These are phyloP conservation scores for Holotrichia oblita DNA, from an alignment of 1,140 invertebrate species.

Conservation along the genomic window DNA sequence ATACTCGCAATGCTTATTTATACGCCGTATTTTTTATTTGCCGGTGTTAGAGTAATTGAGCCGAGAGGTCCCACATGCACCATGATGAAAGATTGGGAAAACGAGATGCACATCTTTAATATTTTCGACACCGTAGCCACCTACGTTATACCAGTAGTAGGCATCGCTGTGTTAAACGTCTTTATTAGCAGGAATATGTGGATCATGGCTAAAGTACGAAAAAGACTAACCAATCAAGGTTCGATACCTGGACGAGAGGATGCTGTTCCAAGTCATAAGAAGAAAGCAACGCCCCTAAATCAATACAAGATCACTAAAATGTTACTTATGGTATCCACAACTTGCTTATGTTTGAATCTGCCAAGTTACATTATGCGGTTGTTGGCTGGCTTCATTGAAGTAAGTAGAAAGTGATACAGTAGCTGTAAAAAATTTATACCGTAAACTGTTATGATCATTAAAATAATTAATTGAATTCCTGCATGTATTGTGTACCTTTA, in stretches of 20 bases:
- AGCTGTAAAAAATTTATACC: not conserved
- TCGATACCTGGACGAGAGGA: slow-evolving; percentile 13
- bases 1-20: slow-evolving; percentile 66
- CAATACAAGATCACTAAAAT: slow-evolving; percentile 77
- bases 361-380: slow-evolving; percentile 75
- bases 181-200: slow-evolving; percentile 73
- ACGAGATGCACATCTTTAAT: slow-evolving; percentile 70
- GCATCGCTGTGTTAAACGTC: slow-evolving; percentile 75
- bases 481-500: not conserved
- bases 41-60: slow-evolving; percentile 57
- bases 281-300: slow-evolving; percentile 35
- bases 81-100: slow-evolving; percentile 61
- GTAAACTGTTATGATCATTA: not conserved
- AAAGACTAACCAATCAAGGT: slow-evolving; percentile 61
- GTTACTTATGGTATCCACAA: slow-evolving; percentile 81
- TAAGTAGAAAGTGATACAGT: slow-evolving; percentile 55
- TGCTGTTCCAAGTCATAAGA: not conserved
- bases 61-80: slow-evolving; percentile 62
- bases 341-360: slow-evolving; percentile 80
- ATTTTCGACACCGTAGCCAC: slow-evolving; percentile 74
- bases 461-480: not conserved
- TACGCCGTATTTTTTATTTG: slow-evolving; percentile 70
- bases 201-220: slow-evolving; percentile 65
- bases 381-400: slow-evolving; percentile 66
- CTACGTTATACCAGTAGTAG: slow-evolving; percentile 73